These are phyloP conservation scores for Spilarctia lutea DNA, from an alignment of 2,888 invertebrate genomes.

Conservation along the genomic window DNA sequence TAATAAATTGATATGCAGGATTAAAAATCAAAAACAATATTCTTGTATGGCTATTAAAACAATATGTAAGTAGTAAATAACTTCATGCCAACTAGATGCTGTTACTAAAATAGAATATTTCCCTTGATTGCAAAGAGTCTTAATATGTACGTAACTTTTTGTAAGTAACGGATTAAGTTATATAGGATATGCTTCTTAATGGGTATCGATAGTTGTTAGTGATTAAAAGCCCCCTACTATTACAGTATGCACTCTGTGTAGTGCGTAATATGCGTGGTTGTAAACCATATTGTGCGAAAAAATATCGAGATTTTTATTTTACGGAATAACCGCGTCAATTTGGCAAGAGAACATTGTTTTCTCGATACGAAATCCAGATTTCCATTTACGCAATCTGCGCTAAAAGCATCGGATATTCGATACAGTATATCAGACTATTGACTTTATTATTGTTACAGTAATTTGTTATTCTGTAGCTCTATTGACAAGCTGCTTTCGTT, in stretches of 20 bases:
- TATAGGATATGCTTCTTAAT: too few species aligned
- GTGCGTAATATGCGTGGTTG: background rate
- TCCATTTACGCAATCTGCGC: constrained; percentile 73
- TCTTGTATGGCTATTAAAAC: background rate
- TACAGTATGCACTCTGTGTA: background rate
- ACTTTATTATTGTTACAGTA: constrained; percentile 62
- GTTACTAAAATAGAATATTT: background rate
- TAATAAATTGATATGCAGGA: background rate
- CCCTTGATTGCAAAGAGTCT: background rate
- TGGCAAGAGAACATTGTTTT: constrained; percentile 60
- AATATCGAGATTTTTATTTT: constrained; percentile 38
- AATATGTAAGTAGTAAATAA: background rate
- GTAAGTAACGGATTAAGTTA: too few species aligned
- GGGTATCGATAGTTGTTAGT: background rate
- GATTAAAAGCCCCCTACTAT: background rate
- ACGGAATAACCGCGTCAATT: constrained; percentile 50
- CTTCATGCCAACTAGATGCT: background rate
- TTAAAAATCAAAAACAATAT: background rate
- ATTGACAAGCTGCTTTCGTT: background rate
- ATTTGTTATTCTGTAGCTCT: constrained; percentile 19
- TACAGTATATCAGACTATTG: constrained; percentile 66
- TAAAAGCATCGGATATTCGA: constrained; percentile 69
- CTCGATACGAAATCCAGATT: constrained; percentile 62
- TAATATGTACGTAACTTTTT: too few species aligned
- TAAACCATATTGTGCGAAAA: constrained; percentile 20